Evolutionary conservation across 2,113 vertebrate genomes (phyloP).

Genomic region (Puffinus mauretanicus): DNA sequence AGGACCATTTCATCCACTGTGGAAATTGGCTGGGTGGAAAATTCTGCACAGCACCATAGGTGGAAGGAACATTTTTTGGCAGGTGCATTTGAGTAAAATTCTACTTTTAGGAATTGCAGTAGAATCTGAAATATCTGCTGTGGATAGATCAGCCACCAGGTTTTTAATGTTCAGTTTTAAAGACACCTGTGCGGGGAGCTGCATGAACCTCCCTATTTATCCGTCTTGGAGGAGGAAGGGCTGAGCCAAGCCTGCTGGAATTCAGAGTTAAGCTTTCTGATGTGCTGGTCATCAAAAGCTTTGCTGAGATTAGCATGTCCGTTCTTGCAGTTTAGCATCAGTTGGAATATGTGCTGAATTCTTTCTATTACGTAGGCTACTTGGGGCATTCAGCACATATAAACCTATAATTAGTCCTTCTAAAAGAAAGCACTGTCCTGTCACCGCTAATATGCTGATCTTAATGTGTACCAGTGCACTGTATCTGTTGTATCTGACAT

Average conservation of each 20-base stretch:
- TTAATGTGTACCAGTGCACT: neutral
- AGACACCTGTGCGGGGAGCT: neutral
- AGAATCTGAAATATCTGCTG: neutral
- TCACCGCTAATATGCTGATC: neutral
- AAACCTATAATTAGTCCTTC: neutral
- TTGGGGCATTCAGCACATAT: neutral
- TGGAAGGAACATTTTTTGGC: neutral
- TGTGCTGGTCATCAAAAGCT: slow-evolving; percentile 6
- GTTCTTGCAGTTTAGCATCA: neutral
- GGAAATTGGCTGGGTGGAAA: slow-evolving; percentile 7
- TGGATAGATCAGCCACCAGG: neutral
- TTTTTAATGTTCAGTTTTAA: neutral
- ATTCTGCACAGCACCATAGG: neutral
- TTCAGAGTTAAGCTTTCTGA: neutral
- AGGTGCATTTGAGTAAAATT: neutral
- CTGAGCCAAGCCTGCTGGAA: neutral
- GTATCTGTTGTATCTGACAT: neutral
- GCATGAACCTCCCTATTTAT: neutral
- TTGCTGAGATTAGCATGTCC: neutral
- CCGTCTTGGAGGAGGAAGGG: neutral
- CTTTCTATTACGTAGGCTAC: neutral
- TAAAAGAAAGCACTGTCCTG: neutral
- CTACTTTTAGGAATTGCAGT: neutral
- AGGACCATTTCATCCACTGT: neutral
- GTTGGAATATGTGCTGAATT: neutral